Base-by-base conservation (phyloP, 2,113 vertebrate genomes). In the Motacilla tschutschensis region DNA sequence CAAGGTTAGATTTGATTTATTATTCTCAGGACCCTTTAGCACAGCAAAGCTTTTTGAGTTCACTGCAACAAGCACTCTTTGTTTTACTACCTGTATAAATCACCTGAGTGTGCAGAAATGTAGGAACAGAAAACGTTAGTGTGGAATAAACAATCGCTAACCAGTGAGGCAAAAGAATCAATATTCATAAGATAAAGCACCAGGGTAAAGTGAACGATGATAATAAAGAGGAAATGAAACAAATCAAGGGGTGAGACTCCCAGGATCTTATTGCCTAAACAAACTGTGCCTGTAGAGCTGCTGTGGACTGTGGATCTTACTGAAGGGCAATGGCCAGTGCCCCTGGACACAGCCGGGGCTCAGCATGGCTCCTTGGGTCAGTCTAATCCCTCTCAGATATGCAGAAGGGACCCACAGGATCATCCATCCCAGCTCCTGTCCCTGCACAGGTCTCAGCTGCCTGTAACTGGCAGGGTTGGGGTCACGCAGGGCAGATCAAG, bases 31-130 rank as follows among this genome's bases (percentile, higher is more conserved):
- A 75, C 60, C 79, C 78, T 93, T 92, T 88, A 89, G 46, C 66
- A 83, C 66, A 71, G 74, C 53, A 77, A 90, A 93, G 72, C 85
- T 70, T 86, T 88, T 18, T 33, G 66, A 85, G 85, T 73, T 93
- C 55, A 48, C 85, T 55, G 80, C 78, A 83, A 75, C 51, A 74
- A 90, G 58, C 7, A 0, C 62, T 85, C 80, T 79, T 79, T 77
- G 60, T 92, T 95, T 95, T 93, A 88, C 76, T 51, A 72, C 87
- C 77, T 79, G 87, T 88, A 85, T 96, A 96, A 95, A 95, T 93
- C 91, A 95, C 64, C 53, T 65, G 25, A 43, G 73, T 17, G 75
- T 55, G 73, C 78, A 54, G 83, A 92, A 86, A 83, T 31, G 51
- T 54, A 59, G 44, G 90, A 76, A 78, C 24, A 77, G 93, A 73